A percentile compares a stretch with the other conserved stretches of the same genome.
Conservation (phyloP, 2,113 vertebrate genomes). For the Sula dactylatra region DNA sequence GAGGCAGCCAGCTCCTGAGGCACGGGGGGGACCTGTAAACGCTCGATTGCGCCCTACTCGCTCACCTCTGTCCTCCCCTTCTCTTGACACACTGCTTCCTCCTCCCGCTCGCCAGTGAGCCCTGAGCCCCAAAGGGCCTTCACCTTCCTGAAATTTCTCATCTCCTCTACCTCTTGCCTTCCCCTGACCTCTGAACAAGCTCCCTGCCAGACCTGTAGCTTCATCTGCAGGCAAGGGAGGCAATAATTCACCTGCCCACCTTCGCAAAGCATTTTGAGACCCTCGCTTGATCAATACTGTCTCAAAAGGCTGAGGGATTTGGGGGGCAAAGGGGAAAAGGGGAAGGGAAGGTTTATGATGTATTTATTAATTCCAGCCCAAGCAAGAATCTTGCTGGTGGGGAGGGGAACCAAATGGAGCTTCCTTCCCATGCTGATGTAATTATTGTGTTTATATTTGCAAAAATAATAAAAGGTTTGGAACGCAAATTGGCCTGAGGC, state of each 20-base stretch:
- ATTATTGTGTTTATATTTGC: conserved; percentile 1
- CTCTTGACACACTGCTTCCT: neutral
- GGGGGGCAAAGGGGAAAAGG: neutral
- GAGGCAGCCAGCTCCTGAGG: neutral
- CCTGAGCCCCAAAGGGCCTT: neutral
- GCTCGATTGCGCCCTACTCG: neutral
- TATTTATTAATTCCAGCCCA: conserved; percentile 22
- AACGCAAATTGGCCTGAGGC: neutral
- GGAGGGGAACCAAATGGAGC: neutral
- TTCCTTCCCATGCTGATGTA: neutral
- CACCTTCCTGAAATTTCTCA: neutral
- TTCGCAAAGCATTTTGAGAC: neutral
- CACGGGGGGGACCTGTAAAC: neutral
- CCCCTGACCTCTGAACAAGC: neutral
- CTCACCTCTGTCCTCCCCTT: neutral
- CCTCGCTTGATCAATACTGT: neutral
- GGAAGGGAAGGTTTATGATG: neutral
- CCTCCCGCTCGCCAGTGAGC: neutral
- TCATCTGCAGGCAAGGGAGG: neutral
- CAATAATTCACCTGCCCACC: neutral
- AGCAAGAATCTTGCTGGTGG: neutral
- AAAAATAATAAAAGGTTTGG: conserved; percentile 2
- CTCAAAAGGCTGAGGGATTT: neutral
- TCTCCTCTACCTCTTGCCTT: neutral
- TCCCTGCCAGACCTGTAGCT: neutral